Evolutionary conservation across 2,113 vertebrate species (phyloP).

Genomic region (Cyprinodon tularosa): DNA sequence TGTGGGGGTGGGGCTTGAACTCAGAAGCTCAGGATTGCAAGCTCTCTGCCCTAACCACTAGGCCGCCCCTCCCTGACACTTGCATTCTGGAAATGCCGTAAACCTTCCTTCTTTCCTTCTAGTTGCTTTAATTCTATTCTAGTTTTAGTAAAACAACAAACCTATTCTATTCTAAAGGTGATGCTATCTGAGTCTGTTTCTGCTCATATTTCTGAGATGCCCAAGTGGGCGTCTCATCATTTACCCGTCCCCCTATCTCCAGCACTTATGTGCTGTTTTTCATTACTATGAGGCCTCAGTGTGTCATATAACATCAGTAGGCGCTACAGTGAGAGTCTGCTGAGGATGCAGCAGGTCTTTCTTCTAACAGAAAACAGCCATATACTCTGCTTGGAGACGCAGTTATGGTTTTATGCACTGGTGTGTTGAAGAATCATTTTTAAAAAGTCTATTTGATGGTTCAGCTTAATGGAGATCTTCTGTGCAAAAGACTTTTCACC

Average conservation of each 20-base stretch:
- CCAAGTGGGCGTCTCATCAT: slow-evolving; percentile 11
- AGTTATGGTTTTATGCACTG: not conserved
- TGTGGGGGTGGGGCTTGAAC: no score
- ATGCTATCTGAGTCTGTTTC: slow-evolving; percentile 13
- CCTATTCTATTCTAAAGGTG: not conserved
- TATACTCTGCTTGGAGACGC: not conserved
- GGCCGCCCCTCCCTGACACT: no score
- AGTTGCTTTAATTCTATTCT: not conserved
- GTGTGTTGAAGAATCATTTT: not conserved
- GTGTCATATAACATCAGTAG: not conserved
- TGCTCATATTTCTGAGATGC: slow-evolving; percentile 27
- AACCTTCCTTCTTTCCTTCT: not conserved
- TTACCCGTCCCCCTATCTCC: not conserved
- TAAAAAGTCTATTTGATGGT: not conserved
- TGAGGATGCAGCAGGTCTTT: not conserved
- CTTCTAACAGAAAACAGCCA: not conserved
- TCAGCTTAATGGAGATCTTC: not conserved
- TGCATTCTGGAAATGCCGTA: no score
- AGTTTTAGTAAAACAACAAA: not conserved
- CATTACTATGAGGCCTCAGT: not conserved
- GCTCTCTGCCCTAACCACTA: no score
- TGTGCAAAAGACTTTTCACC: not conserved
- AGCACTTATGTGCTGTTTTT: not conserved
- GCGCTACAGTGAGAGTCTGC: not conserved
- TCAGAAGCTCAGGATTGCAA: no score